Evolutionary conservation across 2,888 invertebrate species (phyloP), one percentile per base, ranked within the genome.

Genomic region (Chrysolina haemoptera): DNA sequence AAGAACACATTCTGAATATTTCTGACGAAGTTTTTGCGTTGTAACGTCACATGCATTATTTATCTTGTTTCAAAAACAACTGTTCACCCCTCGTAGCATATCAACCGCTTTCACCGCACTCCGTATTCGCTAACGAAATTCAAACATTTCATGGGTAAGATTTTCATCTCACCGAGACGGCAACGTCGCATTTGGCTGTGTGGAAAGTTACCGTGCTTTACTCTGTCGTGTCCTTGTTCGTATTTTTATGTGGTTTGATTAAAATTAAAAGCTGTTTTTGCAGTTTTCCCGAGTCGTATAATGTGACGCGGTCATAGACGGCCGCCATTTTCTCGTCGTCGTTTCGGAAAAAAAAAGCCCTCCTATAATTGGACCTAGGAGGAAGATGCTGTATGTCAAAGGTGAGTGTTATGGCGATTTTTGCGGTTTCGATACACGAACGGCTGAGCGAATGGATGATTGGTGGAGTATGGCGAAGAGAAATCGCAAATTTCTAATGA

Each of bases 131-230:
- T 5, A 67, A 53, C 53, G 14, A 14, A 41, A 48, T 46, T 40
- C 35, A 22, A n/a, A 50, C 55, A 41, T 41, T 46, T 40, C 35
- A 22, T 10, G 35, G 40, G 9, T n/a, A 18, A 70, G 71, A 76
- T 68, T 69, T 75, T 73, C 70, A 16, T 50, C 41, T n/a, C 14
- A 62, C 9, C 41, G 22, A 63, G 20, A 22, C 59, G 78, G 74
- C 78, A 78, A 78, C 78, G 59, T 48, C 73, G 76, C 75, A 35
- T 62, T 62, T 63, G 68, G 74, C 76, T 69, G 69, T 65, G 76
- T 70, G 76, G 78, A 78, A 78, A 77, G 76, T 78, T 77, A 72
- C 76, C 76, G 78, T 76, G 77, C 76, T 78, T 77, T 78, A 77
- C 76, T 78, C 72, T 46, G 67, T 68, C 68, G 74, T 75, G 78